Evolutionary conservation across 2,888 invertebrate genomes (phyloP), one percentile per base, ranked within the genome.

Genomic region (Thymelicus sylvestris): DNA sequence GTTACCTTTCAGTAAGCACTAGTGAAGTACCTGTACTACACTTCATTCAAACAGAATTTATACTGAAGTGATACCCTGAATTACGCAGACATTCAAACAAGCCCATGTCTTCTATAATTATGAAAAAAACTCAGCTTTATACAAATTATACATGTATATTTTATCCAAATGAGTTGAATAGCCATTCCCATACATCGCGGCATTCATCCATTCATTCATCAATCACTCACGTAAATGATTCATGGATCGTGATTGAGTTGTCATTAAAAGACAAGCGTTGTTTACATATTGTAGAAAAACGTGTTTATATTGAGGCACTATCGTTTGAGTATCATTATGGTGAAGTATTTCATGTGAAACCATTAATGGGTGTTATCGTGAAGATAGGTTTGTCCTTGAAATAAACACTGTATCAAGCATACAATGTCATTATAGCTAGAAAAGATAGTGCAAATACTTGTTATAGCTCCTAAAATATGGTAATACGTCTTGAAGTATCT

Each of bases 191-290:
- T 15, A 15, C 52, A 52, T 74, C 76, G 67, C 50, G 60, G 64
- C 66, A 71, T 65, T 72, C 39, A 71, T 55, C 63, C 74, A 74
- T 74, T 75, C 77, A 74, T 73, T 76, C 76, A 75, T 79, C 78
- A 78, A 74, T 77, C 75, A 74, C 62, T 50, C 73, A 72, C 72
- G 63, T 73, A 72, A 73, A 69, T 72, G 77, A 76, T 74, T 60
- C 47, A 59, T 64, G 13, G 66, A 62, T 67, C 68, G 71, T 64
- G 72, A 72, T 72, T 69, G 64, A 61, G 41, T 50, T 57, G 60
- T 63, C 64, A 72, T 72, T 74, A 71, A 60, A 7, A 24, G 66
- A 44, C 61, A 50, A 50, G 48, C 8, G 12, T 64, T 64, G 13
- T 63, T 64, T 64, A 64, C 50, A 38, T 55, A 55, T 24, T 8